phyloP scores from a whole-genome alignment of 2,113 vertebrate genomes.

The Thalassarche chlororhynchos region DNA sequence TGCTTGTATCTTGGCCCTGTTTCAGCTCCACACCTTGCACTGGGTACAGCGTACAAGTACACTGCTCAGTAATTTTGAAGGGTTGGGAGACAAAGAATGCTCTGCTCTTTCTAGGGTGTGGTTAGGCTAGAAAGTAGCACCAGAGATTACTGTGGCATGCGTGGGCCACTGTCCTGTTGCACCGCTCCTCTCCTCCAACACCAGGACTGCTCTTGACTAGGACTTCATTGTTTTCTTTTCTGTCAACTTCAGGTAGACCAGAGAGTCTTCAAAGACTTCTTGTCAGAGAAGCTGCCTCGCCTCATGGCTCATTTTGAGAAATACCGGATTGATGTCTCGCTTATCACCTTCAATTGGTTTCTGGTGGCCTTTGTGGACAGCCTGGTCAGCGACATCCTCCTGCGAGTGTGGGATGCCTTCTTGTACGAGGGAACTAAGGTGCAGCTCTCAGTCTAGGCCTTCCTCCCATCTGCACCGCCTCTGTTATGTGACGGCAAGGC shows the following conservation, averaged over 20 bases:
- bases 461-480: not conserved
- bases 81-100: not conserved
- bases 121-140: not conserved
- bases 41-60: not conserved
- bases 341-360: constrained; percentile 96
- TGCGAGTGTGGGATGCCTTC: constrained; percentile 93
- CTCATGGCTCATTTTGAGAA: constrained; percentile 86
- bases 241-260: constrained; percentile 85
- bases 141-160: not conserved
- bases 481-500: not conserved
- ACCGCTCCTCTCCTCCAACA: not conserved
- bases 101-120: not conserved
- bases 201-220: not conserved
- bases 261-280: constrained; percentile 91
- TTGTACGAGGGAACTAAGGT: constrained; percentile 96
- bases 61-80: not conserved
- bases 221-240: not conserved
- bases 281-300: constrained; percentile 89
- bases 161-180: not conserved
- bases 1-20: not conserved
- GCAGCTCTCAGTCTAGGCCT: not conserved
- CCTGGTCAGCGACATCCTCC: constrained; percentile 88
- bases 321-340: constrained; percentile 84
- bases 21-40: not conserved
- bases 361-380: constrained; percentile 92